Evolutionary conservation across 2,113 vertebrate species (phyloP), one percentile per base, ranked within the genome.

Genomic region (Mionectes macconnelli): DNA sequence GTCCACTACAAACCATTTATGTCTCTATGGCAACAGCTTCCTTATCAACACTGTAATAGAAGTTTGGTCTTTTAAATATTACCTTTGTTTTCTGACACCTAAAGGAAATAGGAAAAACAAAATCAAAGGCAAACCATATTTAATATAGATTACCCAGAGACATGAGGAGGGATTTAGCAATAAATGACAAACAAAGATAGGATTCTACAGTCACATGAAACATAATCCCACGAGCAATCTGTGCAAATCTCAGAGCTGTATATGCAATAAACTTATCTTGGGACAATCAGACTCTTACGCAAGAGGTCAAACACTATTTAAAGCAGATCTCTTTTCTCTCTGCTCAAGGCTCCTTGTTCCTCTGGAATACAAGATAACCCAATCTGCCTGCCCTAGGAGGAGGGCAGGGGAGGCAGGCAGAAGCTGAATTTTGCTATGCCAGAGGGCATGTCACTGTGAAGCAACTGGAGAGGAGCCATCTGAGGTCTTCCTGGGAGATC

Each of bases 21-120:
- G 66, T 97, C 96, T 83, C 96, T 81, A 95, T 94, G 52, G 95
- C 80, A 97, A 97, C 95, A n/a, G 66, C 63, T 85, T 68, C 30
- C 21, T 69, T 67, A 72, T 77, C 73, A 88, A 79, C 33, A 94
- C 67, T 56, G 52, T 86, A 77, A 87, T 33, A 93, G 68, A 80
- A 30, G 67, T 64, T 73, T 13, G 5, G 31, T 49, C 37, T 40
- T 82, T 62, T 28, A 84, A 87, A 70, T 56, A 77, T 40, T 75
- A 53, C 35, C 30, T 93, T 88, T 93, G 40, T 89, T 82, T 83
- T 59, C 73, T 50, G 9, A 28, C n/a, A 90, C 39, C 44, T 86
- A 84, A 79, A 84, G 42, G 31, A 95, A 92, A 78, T 2, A 56
- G 52, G 30, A 72, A 67, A 75, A 93, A 53, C 27, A 77, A 89